Evolutionary conservation across 2,113 vertebrate genomes (phyloP), one percentile per base, ranked within the genome.

Genomic region (Numida meleagris): DNA sequence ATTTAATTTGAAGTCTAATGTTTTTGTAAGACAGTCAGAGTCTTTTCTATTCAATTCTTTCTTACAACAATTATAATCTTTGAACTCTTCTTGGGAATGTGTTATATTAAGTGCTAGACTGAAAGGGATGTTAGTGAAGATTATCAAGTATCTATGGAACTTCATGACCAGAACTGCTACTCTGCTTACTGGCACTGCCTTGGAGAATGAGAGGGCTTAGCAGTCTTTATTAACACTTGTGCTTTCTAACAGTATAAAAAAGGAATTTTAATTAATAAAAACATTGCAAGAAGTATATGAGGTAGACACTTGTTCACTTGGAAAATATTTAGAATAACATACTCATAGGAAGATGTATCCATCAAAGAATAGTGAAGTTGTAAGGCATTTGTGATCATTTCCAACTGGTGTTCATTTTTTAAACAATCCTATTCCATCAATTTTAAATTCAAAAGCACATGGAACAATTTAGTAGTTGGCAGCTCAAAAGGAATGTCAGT

Each of bases 1-100:
- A 59, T 82, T 78, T 82, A 57, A 91, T 57, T 82, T 92, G 36
- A 59, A 34, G 71, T 58, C 27, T 66, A 78, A 61, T 66, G 66
- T 83, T 88, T 59, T 40, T 36, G n/a, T 43, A 50, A 55, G 20
- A 36, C n/a, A 58, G 65, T 23, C 36, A 55, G 21, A 31, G 27
- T 45, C 21, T 38, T 34, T 59, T 51, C 24, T 27, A 45, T 46
- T 58, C 51, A 38, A 25, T 15, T n/a, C 20, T 31, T 59, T 16
- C 27, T 29, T 58, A 45, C 36, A 31, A 58, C 57, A 38, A 31
- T 34, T 51, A 45, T 34, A 23, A 27, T 42, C 66, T 65, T 53
- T 53, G 65, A 53, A 66, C 25, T 31, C 17, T 34, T 51, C 48
- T 27, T 34, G 23, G 40, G 48, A 65, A 40, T 29, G 13, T 66